Base-by-base conservation (phyloP, 2,888 invertebrate species). In the Sesamia inferens region DNA sequence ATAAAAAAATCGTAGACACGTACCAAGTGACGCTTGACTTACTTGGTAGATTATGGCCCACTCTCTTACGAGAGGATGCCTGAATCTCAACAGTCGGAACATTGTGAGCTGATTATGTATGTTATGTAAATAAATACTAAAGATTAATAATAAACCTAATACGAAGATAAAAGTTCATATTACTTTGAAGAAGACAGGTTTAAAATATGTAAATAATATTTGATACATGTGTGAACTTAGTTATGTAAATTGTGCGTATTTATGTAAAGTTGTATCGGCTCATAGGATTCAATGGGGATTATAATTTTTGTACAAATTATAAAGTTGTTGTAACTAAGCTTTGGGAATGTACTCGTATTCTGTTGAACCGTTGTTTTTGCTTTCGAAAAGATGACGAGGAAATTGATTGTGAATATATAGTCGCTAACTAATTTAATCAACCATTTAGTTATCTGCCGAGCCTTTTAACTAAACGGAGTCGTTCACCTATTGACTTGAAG, bases 151-250 rank as follows among this genome's bases (percentile, higher is more conserved):
- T 51, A 54, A 74, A 68, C 7, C 57, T 64, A 55, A 64, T 57
- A 81, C n/a, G 39, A 51, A 61, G 47, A 19, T 51, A 68, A 68
- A 61, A 24, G 7, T 55, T 51, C 44, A 54, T 55, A 66, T 71
- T 69, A 77, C 44, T 58, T 44, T 22, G 10, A 51, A 59, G 51
- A n/a, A 73, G 59, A 48, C 67, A 78, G 73, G 66, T 82, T 64
- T 78, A 62, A 74, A 83, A 74, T 69, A 74, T 70, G 67, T 48
- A 57, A 74, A 83, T 75, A 78, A 64, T 64, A 70, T 74, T 74
- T 82, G 83, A 81, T 69, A 83, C 57, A 83, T 71, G 75, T 81
- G 81, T 83, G 81, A 81, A 83, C 69, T 47, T 69, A 47, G 19
- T 64, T 72, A 81, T 75, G 81, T 66, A 68, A 81, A 81, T 81